phyloP scores from a whole-genome alignment of 23 tunicate genomes.

The Ciona savignyi region DNA sequence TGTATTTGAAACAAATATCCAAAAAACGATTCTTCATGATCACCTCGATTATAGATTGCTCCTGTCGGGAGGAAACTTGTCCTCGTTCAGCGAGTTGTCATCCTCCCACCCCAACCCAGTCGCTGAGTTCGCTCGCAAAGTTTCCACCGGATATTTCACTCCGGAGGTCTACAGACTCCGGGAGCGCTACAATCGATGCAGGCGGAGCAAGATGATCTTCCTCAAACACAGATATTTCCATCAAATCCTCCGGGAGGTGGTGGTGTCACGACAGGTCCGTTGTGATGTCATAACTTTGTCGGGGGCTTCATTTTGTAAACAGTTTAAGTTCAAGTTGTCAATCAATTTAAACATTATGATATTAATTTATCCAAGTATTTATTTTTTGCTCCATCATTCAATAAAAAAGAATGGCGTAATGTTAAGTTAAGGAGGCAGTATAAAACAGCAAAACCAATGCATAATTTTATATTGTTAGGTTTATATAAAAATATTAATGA shows the following conservation, averaged over 20 bases:
- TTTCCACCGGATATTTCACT: slow-evolving; percentile 19
- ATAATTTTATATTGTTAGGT: no score
- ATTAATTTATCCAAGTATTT: no score
- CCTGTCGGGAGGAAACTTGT: background rate
- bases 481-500: no score
- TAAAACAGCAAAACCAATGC: no score
- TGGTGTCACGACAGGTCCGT: slow-evolving; percentile 43
- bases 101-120: slow-evolving; percentile 17
- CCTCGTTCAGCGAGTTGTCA: background rate
- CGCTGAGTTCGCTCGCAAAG: slow-evolving; percentile 7
- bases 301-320: no score
- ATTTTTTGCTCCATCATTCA: no score
- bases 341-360: no score
- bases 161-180: slow-evolving; percentile 7
- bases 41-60: background rate
- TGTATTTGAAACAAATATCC: no score
- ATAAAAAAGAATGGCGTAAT: background rate
- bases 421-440: no score
- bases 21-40: no score
- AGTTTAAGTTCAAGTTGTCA: no score
- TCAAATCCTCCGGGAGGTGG: slow-evolving; percentile 24
- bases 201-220: slow-evolving; percentile 1
- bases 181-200: slow-evolving; percentile 6
- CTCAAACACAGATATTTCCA: slow-evolving; percentile 16
- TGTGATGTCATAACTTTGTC: no score